These are phyloP conservation scores for Ceratosolen fusciceps DNA, from an alignment of 1,140 invertebrate genomes.

Conservation along the genomic window DNA sequence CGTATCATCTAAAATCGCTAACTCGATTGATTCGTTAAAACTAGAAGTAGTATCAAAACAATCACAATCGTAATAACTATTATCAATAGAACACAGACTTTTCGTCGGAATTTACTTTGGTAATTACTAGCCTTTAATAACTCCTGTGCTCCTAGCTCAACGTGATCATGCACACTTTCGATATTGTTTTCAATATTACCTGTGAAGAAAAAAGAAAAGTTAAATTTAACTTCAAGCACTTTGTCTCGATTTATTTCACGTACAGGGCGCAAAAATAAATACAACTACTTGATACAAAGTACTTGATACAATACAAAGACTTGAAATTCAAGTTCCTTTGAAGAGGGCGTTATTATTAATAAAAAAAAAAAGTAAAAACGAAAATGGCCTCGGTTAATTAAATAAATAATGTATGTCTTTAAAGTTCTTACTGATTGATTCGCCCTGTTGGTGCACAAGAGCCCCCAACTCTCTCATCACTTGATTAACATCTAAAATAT, in stretches of 20 bases:
- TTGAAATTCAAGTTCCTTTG: too few species aligned
- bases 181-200: constrained; percentile 92
- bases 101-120: constrained; percentile 80
- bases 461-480: constrained; percentile 91
- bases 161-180: constrained; percentile 82
- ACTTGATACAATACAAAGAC: too few species aligned
- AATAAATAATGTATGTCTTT: too few species aligned
- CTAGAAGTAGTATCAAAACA: constrained; percentile 72
- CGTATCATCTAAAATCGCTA: constrained; percentile 61
- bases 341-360: too few species aligned
- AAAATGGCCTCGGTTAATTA: too few species aligned
- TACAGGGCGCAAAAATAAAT: too few species aligned
- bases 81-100: constrained; percentile 78
- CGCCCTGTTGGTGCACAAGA: constrained; percentile 86
- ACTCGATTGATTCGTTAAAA: constrained; percentile 68
- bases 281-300: too few species aligned
- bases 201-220: constrained; percentile 66
- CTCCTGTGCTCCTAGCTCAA: constrained; percentile 84
- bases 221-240: too few species aligned
- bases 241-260: too few species aligned
- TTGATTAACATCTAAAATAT: constrained; percentile 91
- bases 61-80: constrained; percentile 77
- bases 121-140: constrained; percentile 84
- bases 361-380: too few species aligned
- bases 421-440: constrained; percentile 81